Percentiles rank a stretch among this genome's conserved stretches.
phyloP scores from a whole-genome alignment of 2,113 vertebrate species.

The Leuciscus idus region DNA sequence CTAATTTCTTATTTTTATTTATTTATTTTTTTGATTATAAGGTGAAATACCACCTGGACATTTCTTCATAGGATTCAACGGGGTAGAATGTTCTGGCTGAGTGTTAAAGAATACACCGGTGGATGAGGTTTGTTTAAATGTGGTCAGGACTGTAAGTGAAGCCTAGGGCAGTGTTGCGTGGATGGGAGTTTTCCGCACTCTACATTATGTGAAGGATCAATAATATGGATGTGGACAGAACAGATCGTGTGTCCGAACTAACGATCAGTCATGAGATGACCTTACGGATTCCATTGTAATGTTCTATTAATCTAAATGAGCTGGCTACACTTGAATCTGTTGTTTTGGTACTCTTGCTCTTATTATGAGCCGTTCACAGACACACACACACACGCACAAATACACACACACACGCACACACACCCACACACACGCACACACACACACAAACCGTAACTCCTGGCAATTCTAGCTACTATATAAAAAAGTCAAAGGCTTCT shows the following conservation, averaged over 20 bases:
- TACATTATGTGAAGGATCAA: conserved; percentile 31
- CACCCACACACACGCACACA: neutral
- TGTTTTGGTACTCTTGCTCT: neutral
- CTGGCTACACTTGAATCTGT: neutral
- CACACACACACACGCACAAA: neutral
- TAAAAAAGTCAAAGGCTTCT: conserved; percentile 14
- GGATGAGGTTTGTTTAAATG: conserved; percentile 19
- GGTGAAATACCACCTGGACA: neutral
- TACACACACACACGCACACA: neutral
- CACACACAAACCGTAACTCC: neutral
- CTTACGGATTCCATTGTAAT: conserved; percentile 24
- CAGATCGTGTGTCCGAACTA: conserved; percentile 34
- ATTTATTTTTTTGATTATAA: neutral
- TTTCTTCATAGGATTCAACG: neutral
- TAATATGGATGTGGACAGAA: conserved; percentile 32
- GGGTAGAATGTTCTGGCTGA: neutral
- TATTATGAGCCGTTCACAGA: neutral
- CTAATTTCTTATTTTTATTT: neutral
- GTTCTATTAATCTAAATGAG: conserved; percentile 33
- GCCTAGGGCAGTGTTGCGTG: conserved; percentile 30
- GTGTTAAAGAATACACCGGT: conserved; percentile 9
- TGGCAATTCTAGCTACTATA: conserved; percentile 12
- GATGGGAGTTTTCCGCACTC: conserved; percentile 26
- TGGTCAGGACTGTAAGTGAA: conserved; percentile 23
- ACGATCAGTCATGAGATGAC: conserved; percentile 39